phyloP scores from a whole-genome alignment of 2,888 invertebrate genomes.

The Rhyacophila evoluta region DNA sequence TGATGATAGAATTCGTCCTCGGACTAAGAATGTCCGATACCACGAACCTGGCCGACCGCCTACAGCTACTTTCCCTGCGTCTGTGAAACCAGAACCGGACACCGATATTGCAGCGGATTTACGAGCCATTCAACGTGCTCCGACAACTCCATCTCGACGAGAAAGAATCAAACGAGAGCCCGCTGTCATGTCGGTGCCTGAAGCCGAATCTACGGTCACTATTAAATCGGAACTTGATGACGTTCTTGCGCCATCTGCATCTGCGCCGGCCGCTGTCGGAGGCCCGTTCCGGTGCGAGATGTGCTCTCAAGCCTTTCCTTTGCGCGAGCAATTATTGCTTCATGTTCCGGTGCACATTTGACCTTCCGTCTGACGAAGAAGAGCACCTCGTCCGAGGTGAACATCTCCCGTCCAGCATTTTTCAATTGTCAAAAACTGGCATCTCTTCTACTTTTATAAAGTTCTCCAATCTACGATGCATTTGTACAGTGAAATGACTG shows the following conservation, averaged over 20 bases:
- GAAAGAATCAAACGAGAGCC: conserved; percentile 41
- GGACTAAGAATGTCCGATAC: conserved; percentile 76
- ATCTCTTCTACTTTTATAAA: background rate
- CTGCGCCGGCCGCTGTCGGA: conserved; percentile 66
- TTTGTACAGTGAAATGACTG: background rate
- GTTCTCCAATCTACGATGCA: background rate
- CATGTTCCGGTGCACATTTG: conserved; percentile 87
- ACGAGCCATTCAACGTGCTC: conserved; percentile 60
- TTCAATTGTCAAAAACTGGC: background rate
- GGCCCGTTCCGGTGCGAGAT: conserved; percentile 83
- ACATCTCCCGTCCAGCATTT: background rate
- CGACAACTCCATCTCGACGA: conserved; percentile 47
- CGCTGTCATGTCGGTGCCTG: background rate
- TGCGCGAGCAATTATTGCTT: conserved; percentile 78
- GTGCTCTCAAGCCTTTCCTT: conserved; percentile 82
- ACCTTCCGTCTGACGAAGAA: conserved; percentile 57
- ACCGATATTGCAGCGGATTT: conserved; percentile 65
- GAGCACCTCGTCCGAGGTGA: background rate
- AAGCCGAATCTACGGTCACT: conserved; percentile 54
- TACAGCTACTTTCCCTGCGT: conserved; percentile 47
- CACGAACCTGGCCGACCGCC: conserved; percentile 58
- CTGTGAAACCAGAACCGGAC: conserved; percentile 60
- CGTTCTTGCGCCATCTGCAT: conserved; percentile 55
- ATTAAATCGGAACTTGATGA: conserved; percentile 63
- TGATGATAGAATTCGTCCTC: conserved; percentile 65